Conservation (phyloP, 2,113 vertebrate genomes). For the Notothenia coriiceps region DNA sequence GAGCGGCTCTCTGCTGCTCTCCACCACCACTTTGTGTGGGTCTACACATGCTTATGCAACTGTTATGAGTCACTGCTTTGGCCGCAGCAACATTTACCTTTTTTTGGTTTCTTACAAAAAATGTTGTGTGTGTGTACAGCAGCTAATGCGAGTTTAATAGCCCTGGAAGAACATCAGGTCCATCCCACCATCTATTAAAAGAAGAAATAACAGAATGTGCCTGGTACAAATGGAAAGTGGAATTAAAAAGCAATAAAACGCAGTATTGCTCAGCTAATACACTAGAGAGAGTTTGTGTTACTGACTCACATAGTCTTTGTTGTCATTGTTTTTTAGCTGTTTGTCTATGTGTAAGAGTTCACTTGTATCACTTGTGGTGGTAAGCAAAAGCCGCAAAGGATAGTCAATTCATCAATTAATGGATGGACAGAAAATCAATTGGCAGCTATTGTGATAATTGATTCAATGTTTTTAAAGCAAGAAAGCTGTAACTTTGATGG, state of each 20-base stretch:
- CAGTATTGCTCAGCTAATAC: not conserved
- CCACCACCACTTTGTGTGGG: conserved; percentile 35
- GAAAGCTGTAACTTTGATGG: too few species aligned
- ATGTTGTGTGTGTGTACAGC: not conserved
- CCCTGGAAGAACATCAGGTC: not conserved
- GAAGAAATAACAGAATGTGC: not conserved
- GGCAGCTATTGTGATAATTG: not conserved
- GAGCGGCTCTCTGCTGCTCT: not conserved
- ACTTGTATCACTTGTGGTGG: not conserved
- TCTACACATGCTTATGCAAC: conserved; percentile 50
- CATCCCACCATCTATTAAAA: not conserved
- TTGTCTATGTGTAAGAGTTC: not conserved
- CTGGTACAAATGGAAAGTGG: not conserved
- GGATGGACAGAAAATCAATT: not conserved
- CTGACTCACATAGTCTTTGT: not conserved
- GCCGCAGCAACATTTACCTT: not conserved
- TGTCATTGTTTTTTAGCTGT: not conserved
- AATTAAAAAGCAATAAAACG: not conserved
- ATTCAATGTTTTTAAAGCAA: not conserved
- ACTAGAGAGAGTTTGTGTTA: not conserved
- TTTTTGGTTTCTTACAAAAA: conserved; percentile 12
- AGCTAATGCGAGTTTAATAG: not conserved
- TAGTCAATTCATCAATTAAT: not conserved
- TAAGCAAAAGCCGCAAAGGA: not conserved
- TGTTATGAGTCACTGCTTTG: conserved; percentile 21